Evolutionary conservation across 2,888 invertebrate genomes (phyloP).

Genomic region (Keiferia lycopersicella): DNA sequence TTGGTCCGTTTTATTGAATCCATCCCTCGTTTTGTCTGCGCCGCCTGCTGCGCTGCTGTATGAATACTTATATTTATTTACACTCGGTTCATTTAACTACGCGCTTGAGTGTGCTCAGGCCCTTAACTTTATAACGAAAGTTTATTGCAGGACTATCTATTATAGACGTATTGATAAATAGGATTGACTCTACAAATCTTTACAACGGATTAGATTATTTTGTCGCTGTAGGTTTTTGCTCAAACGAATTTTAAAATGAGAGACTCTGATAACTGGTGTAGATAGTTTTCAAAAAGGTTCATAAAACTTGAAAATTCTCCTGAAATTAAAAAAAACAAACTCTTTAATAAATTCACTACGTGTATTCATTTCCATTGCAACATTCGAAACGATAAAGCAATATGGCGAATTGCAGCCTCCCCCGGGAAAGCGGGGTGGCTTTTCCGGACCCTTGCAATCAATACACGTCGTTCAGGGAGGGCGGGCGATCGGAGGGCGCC

Average conservation of each 20-base stretch:
- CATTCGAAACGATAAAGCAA: not conserved
- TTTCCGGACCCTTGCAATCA: slow-evolving; percentile 58
- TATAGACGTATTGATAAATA: slow-evolving; percentile 13
- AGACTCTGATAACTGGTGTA: too few relatives aligned
- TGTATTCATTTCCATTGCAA: slow-evolving; percentile 19
- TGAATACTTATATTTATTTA: slow-evolving; percentile 79
- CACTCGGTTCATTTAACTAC: slow-evolving; percentile 78
- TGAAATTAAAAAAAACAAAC: too few relatives aligned
- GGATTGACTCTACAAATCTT: not conserved
- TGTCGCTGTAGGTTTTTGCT: too few relatives aligned
- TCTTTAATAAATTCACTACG: too few relatives aligned
- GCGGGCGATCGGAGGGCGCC: slow-evolving; percentile 61
- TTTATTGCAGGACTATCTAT: slow-evolving; percentile 45
- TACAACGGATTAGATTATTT: too few relatives aligned
- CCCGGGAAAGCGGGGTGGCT: slow-evolving; percentile 45
- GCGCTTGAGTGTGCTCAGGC: slow-evolving; percentile 64
- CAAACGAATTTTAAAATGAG: too few relatives aligned
- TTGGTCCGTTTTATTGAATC: slow-evolving; percentile 66
- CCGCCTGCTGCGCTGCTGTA: slow-evolving; percentile 68
- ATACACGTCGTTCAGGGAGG: slow-evolving; percentile 54
- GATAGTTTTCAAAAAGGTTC: too few relatives aligned
- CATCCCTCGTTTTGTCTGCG: slow-evolving; percentile 56
- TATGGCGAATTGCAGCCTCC: slow-evolving; percentile 13
- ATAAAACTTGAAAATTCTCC: not conserved
- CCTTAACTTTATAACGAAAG: slow-evolving; percentile 53